These are phyloP conservation scores for Megalopta genalis DNA, from an alignment of 1,140 invertebrate species.

Conservation along the genomic window DNA sequence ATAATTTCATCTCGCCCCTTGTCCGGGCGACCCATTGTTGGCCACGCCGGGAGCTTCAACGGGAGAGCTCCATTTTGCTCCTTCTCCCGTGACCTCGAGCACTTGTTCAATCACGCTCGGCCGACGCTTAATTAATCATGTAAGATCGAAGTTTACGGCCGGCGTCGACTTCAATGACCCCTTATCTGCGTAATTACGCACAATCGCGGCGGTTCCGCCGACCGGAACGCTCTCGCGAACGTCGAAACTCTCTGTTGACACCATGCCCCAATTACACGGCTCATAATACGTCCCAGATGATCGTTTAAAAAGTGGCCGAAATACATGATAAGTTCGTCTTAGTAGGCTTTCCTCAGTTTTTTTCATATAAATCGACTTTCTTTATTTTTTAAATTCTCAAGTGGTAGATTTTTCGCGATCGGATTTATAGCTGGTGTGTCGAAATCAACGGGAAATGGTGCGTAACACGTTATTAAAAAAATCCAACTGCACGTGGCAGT, in stretches of 20 bases:
- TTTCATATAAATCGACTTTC: too few relatives aligned
- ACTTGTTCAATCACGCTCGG: conserved; percentile 53
- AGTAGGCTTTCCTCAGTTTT: too few relatives aligned
- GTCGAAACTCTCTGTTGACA: neutral
- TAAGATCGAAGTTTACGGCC: conserved; percentile 48
- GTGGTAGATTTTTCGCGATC: too few relatives aligned
- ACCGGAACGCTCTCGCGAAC: neutral
- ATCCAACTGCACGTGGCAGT: too few relatives aligned
- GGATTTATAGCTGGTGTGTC: too few relatives aligned
- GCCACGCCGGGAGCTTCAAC: conserved; percentile 21
- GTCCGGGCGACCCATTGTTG: conserved; percentile 35
- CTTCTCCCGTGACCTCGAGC: conserved; percentile 30
- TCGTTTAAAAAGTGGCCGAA: too few relatives aligned
- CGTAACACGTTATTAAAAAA: too few relatives aligned
- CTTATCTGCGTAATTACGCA: neutral
- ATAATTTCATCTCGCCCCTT: conserved; percentile 57
- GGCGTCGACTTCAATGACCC: conserved; percentile 4
- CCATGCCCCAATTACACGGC: neutral
- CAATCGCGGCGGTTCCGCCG: neutral
- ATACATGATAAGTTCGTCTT: too few relatives aligned
- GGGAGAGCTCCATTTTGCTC: conserved; percentile 21
- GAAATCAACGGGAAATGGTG: too few relatives aligned
- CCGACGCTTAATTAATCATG: conserved; percentile 60
- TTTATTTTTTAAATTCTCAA: too few relatives aligned
- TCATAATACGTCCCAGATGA: too few relatives aligned